Evolutionary conservation across 2,888 invertebrate species (phyloP).

Genomic region (Dryobotodes eremita): DNA sequence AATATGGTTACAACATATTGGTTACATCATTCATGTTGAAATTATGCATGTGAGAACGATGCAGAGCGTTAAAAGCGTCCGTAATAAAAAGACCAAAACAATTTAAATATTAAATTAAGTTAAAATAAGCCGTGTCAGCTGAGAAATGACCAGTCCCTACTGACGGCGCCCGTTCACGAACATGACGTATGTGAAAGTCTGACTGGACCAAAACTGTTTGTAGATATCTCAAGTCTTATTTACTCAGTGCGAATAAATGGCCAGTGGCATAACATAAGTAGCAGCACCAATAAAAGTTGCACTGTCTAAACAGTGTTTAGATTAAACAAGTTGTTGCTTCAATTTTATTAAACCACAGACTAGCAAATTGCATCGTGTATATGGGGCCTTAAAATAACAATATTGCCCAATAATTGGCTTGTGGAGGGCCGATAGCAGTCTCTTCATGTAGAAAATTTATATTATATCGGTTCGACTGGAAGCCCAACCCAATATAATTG

Average conservation of each 20-base stretch:
- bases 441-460: not conserved
- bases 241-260: not conserved
- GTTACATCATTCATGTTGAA: too few relatives aligned
- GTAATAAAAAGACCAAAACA: too few relatives aligned
- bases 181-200: too few relatives aligned
- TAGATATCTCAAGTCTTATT: not conserved
- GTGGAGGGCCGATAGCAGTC: not conserved
- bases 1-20: too few relatives aligned
- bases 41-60: too few relatives aligned
- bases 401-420: not conserved
- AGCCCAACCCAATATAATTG: slow-evolving; percentile 7
- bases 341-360: not conserved
- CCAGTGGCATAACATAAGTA: not conserved
- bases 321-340: too few relatives aligned
- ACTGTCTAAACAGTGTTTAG: not conserved
- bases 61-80: too few relatives aligned
- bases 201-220: not conserved
- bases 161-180: too few relatives aligned
- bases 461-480: not conserved
- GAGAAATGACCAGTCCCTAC: too few relatives aligned
- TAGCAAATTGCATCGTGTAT: not conserved
- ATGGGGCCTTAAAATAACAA: not conserved
- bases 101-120: too few relatives aligned
- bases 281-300: not conserved
- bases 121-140: too few relatives aligned